Conservation (phyloP, 2,113 vertebrate species). For the Rana temporaria region DNA sequence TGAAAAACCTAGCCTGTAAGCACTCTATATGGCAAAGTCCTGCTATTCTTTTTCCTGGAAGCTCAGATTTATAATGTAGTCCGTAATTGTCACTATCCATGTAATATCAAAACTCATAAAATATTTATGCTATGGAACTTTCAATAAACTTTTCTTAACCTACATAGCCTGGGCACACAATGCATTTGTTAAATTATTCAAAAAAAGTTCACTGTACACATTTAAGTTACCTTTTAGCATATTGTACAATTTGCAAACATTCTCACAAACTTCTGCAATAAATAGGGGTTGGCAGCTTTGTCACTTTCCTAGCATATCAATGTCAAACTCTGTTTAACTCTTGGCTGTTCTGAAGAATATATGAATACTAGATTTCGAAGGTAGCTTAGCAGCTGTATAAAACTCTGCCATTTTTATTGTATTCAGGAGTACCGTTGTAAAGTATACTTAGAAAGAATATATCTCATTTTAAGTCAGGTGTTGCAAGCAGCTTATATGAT, state of each 20-base stretch:
- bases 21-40: not conserved
- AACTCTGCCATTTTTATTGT: not conserved
- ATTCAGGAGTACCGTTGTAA: not conserved
- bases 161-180: slow-evolving; percentile 47
- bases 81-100: slow-evolving; percentile 47
- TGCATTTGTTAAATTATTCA: slow-evolving; percentile 53
- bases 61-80: slow-evolving; percentile 39
- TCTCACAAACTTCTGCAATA: slow-evolving; percentile 44
- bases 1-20: not conserved
- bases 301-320: slow-evolving; percentile 47
- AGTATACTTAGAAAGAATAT: not conserved
- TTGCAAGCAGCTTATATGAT: no score
- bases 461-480: not conserved
- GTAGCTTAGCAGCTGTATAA: not conserved
- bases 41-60: not conserved
- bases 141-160: slow-evolving; percentile 47
- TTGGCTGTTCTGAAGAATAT: slow-evolving; percentile 23
- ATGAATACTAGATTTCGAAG: slow-evolving; percentile 23
- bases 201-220: slow-evolving; percentile 51
- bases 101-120: slow-evolving; percentile 49
- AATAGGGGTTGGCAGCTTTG: slow-evolving; percentile 48
- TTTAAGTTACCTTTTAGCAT: slow-evolving; percentile 53
- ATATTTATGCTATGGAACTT: slow-evolving; percentile 47
- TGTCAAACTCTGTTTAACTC: slow-evolving; percentile 46
- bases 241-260: slow-evolving; percentile 55